Percentiles rank a stretch among this genome's conserved stretches.
phyloP scores from a whole-genome alignment of 2,888 invertebrate species.

The Thelaira solivaga region DNA sequence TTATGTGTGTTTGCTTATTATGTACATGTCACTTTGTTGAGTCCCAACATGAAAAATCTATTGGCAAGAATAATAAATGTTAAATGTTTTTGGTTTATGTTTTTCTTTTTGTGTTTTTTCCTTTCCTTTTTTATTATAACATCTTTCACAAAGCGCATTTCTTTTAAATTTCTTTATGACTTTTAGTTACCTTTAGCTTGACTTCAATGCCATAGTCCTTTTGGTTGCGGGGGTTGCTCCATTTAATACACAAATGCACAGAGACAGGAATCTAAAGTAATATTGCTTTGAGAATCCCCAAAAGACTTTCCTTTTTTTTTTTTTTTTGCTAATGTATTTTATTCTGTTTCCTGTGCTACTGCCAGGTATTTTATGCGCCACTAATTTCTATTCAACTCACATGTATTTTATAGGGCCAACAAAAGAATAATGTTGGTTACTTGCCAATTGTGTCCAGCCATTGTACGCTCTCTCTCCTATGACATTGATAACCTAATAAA shows the following conservation, averaged over 20 bases:
- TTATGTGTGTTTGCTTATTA: neutral
- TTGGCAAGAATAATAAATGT: slow-evolving; percentile 51
- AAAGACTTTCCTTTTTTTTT: slow-evolving; percentile 39
- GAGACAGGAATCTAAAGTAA: neutral
- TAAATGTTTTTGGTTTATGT: slow-evolving; percentile 41
- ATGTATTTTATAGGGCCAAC: slow-evolving; percentile 43
- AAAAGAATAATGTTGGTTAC: slow-evolving; percentile 53
- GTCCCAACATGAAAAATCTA: slow-evolving; percentile 51
- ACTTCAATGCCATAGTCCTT: slow-evolving; percentile 29
- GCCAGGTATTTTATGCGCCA: slow-evolving; percentile 57
- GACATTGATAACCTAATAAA: slow-evolving; percentile 62
- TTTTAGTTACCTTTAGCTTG: slow-evolving; percentile 51
- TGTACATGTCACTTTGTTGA: slow-evolving; percentile 67
- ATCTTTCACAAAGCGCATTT: slow-evolving; percentile 32
- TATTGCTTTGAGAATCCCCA: slow-evolving; percentile 17
- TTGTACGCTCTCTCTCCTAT: slow-evolving; percentile 43
- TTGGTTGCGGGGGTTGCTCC: slow-evolving; percentile 17
- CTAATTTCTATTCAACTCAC: slow-evolving; percentile 61
- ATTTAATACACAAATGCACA: neutral
- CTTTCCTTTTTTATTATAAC: too few species aligned
- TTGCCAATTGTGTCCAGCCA: slow-evolving; percentile 58
- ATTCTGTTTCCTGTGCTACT: slow-evolving; percentile 3
- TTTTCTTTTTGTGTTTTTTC: too few species aligned
- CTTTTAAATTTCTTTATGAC: slow-evolving; percentile 40
- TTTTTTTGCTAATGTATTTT: slow-evolving; percentile 1